Base-by-base conservation (phyloP, 2,113 vertebrate genomes). In the Seriola rivoliana region DNA sequence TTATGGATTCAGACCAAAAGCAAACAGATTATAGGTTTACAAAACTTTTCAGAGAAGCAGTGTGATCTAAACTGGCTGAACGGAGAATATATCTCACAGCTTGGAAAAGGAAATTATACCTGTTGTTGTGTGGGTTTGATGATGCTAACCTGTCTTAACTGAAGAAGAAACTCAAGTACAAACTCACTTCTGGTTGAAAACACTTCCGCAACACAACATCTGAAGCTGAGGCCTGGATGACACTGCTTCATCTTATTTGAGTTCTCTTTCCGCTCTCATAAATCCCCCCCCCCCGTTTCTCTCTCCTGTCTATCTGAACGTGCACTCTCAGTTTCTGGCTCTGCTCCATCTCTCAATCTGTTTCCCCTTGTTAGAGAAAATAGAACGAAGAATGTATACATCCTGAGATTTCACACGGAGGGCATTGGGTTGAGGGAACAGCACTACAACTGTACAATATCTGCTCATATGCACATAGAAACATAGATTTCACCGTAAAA, bases 331-430 rank as follows among this genome's bases (percentile, higher is more conserved):
- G n/a, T 60, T 67, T 25, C 79, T 76, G 60, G 23, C 70, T 60
- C 42, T 64, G 60, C 75, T 83, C 48, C 44, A 17, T 70, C 59
- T 50, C 55, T 72, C 65, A 25, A 11, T 85, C 71, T 50, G 46
- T 76, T 88, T 74, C 54, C 52, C 70, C 50, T 69, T 62, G 52
- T 74, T 70, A 46, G 69, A 78, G 75, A 84, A 74, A 91, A 88
- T 74, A 73, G 52, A 85, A 82, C n/a, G 4, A 68, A 81, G 75
- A 76, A 78, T 0, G 38, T 62, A 71, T 70, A 88, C 88, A 88
- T 91, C 92, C 92, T 93, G 93, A 93, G 92, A 90, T 87, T 91
- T 88, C 69, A 85, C 82, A 90, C 85, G 87, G 75, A 89, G 68
- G 74, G 82, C 64, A 25, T 64, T 21, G 83, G 66, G 77, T 87